These are phyloP conservation scores for Spisula subtruncata DNA, from an alignment of 2,888 invertebrate species.

Conservation along the genomic window DNA sequence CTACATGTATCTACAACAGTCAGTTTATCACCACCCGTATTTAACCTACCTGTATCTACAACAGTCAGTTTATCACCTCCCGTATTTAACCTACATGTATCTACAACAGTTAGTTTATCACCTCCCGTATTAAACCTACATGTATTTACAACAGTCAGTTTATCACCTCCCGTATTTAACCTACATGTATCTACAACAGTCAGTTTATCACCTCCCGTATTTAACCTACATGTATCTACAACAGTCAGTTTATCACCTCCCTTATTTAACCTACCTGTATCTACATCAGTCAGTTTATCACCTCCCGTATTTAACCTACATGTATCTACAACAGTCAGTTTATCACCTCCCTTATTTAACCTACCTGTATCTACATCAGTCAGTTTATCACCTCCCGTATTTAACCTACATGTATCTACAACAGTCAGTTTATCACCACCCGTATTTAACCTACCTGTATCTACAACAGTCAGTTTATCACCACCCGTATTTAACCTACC, in stretches of 20 bases:
- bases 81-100: conserved; percentile 91
- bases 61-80: conserved; percentile 92
- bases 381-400: conserved; percentile 92
- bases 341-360: conserved; percentile 92
- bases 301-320: conserved; percentile 92
- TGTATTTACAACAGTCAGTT: conserved; percentile 92
- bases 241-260: conserved; percentile 92
- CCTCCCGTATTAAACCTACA: conserved; percentile 92
- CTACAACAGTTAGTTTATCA: conserved; percentile 91
- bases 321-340: conserved; percentile 92
- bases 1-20: conserved; percentile 92
- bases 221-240: conserved; percentile 91
- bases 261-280: conserved; percentile 91
- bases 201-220: conserved; percentile 92
- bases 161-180: conserved; percentile 92
- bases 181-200: conserved; percentile 92
- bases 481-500: conserved; percentile 92
- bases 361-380: conserved; percentile 92
- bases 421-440: conserved; percentile 92
- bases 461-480: conserved; percentile 91
- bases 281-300: conserved; percentile 91
- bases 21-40: conserved; percentile 92
- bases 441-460: conserved; percentile 91
- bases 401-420: conserved; percentile 91
- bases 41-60: conserved; percentile 91